Base-by-base conservation (phyloP, 2,113 vertebrate species). In the Macquaria ambigua region DNA sequence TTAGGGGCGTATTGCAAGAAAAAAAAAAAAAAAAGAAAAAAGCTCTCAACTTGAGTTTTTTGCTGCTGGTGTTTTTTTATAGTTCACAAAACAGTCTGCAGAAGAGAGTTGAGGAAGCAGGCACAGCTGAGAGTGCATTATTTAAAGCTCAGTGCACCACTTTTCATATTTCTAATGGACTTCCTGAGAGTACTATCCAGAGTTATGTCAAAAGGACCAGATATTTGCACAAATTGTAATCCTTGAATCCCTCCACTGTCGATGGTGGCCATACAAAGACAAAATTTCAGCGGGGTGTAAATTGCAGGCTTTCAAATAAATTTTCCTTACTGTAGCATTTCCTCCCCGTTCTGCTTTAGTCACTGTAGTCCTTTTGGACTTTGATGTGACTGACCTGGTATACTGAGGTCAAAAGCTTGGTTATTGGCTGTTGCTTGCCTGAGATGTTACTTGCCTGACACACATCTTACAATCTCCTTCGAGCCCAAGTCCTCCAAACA, bases 301-400 rank as follows among this genome's bases (percentile, higher is more conserved):
- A 73, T 56, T 43, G 34, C 37, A 63, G 43, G 34, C n/a, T 78
- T 74, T 84, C 20, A 61, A 34, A 66, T 23, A 25, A 21, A 50
- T 20, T 21, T 37, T 21, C 37, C 48, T 56, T 4, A 6, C 23
- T 34, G 5, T 12, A 34, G 28, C 28, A 79, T 48, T 79, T 31
- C 28, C 28, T 7, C 9, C 16, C 3, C 8, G 2, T 31, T 52
- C 15, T 41, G 4, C n/a, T 63, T 28, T 7, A 41, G 15, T 28
- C 5, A 15, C 21, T 37, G 46, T 25, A 5, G 14, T 70, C 18
- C 1, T 2, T 2, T 31, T 31, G 25, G 55, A 80, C 46, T 11
- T 68, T 50, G 11, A 52, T 41, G 12, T 11, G 48, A 28, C 58
- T 31, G 43, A 15, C 7, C 23, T 61, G n/a, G 11, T 12, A 25